phyloP scores from a whole-genome alignment of 2,888 invertebrate genomes.

The Sinodicranocentrus sp. region DNA sequence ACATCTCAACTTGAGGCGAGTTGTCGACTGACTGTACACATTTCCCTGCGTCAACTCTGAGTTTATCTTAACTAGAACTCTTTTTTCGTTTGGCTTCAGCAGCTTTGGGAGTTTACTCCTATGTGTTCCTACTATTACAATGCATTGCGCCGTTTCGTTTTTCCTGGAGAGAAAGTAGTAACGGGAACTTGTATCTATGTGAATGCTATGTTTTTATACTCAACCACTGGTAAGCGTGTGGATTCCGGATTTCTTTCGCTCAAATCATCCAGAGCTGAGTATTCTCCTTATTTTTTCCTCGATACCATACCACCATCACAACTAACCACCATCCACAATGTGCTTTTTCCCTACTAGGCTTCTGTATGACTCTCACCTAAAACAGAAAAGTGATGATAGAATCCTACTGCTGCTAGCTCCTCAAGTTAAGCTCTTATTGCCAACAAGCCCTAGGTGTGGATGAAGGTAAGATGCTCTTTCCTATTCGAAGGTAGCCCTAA shows the following conservation, averaged over 20 bases:
- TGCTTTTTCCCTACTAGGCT: neutral
- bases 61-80: conserved; percentile 48
- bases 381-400: neutral
- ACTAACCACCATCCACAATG: neutral
- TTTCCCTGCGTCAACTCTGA: conserved; percentile 43
- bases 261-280: neutral
- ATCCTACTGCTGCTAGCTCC: neutral
- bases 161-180: neutral
- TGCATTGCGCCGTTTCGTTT: conserved; percentile 31
- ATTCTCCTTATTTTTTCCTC: conserved; percentile 52
- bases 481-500: neutral
- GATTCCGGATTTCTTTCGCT: neutral
- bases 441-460: neutral
- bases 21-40: conserved; percentile 60
- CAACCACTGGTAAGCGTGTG: neutral
- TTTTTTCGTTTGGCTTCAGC: neutral
- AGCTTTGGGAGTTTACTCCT: conserved; percentile 21
- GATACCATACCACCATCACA: neutral
- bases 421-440: neutral
- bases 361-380: neutral
- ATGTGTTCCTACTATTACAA: neutral
- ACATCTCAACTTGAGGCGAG: conserved; percentile 60
- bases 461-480: neutral
- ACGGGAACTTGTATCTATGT: neutral
- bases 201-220: neutral